A percentile compares a stretch with the other conserved stretches of the same genome.
phyloP scores from a whole-genome alignment of 1,140 invertebrate species.

The Hyles euphorbiae region DNA sequence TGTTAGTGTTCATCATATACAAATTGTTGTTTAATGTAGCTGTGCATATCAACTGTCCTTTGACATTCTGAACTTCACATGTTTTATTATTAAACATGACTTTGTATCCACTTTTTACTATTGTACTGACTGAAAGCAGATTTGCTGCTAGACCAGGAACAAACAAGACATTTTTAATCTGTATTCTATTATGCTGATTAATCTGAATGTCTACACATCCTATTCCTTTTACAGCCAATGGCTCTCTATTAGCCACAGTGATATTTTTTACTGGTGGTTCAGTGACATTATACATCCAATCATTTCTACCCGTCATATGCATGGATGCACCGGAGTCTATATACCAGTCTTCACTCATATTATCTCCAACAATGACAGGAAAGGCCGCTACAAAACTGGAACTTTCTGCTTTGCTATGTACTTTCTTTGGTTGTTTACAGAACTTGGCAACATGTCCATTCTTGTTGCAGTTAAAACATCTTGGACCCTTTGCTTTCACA shows the following conservation, averaged over 20 bases:
- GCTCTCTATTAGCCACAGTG: slow-evolving; percentile 28
- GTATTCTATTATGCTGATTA: slow-evolving; percentile 26
- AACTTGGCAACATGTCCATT: slow-evolving; percentile 31
- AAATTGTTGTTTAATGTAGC: no score
- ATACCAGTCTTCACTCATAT: slow-evolving; percentile 23
- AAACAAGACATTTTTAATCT: slow-evolving; percentile 34
- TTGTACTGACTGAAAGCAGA: slow-evolving; percentile 30
- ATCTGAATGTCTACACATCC: slow-evolving; percentile 25
- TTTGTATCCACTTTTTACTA: slow-evolving; percentile 33
- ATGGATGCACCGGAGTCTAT: slow-evolving; percentile 36
- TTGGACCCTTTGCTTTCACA: slow-evolving; percentile 15
- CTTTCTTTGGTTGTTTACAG: slow-evolving; percentile 22
- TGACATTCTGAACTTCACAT: no score
- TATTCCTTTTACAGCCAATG: slow-evolving; percentile 28
- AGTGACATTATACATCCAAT: slow-evolving; percentile 36
- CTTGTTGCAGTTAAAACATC: slow-evolving; percentile 33
- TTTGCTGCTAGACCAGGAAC: slow-evolving; percentile 32
- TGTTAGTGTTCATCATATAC: no score
- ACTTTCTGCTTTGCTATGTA: slow-evolving; percentile 19
- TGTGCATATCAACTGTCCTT: no score
- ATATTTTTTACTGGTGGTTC: slow-evolving; percentile 27
- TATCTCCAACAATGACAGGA: slow-evolving; percentile 2
- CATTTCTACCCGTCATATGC: slow-evolving; percentile 28
- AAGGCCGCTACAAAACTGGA: slow-evolving; percentile 31
- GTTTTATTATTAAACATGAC: slow-evolving; percentile 23